Evolutionary conservation across 1,140 invertebrate species (phyloP).

Genomic region (Lanistes nyassanus): DNA sequence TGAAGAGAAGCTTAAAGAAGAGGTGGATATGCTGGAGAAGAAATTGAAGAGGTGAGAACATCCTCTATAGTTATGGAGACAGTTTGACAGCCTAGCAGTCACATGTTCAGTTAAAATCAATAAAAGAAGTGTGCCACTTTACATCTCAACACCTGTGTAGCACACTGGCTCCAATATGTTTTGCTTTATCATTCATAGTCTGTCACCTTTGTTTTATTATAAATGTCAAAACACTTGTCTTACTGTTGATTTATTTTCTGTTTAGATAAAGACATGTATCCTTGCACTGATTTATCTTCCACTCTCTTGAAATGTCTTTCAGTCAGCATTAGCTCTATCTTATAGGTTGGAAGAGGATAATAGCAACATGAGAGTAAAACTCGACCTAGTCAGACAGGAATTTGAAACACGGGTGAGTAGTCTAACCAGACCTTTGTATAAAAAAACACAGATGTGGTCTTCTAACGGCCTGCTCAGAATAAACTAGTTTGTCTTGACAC

Average conservation of each 20-base stretch:
- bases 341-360: conserved; percentile 59
- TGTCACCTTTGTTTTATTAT: background rate
- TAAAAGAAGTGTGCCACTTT: background rate
- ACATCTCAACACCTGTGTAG: too few species aligned
- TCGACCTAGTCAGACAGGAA: conserved; percentile 54
- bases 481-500: background rate
- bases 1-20: conserved; percentile 54
- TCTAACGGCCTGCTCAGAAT: background rate
- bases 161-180: background rate
- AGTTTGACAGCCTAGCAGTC: background rate
- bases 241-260: background rate
- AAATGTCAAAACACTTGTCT: background rate
- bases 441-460: background rate
- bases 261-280: background rate
- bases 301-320: too few species aligned
- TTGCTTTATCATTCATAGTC: too few species aligned
- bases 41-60: conserved; percentile 49
- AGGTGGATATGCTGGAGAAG: conserved; percentile 51
- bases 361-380: conserved; percentile 41
- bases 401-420: conserved; percentile 54
- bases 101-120: background rate
- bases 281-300: background rate
- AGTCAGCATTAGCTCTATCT: conserved; percentile 11
- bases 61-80: background rate
- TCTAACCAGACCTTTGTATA: background rate